Percentiles rank a stretch among this genome's conserved stretches.
Conservation (phyloP, 1,140 invertebrate genomes). For the Vollenhovia emeryi region DNA sequence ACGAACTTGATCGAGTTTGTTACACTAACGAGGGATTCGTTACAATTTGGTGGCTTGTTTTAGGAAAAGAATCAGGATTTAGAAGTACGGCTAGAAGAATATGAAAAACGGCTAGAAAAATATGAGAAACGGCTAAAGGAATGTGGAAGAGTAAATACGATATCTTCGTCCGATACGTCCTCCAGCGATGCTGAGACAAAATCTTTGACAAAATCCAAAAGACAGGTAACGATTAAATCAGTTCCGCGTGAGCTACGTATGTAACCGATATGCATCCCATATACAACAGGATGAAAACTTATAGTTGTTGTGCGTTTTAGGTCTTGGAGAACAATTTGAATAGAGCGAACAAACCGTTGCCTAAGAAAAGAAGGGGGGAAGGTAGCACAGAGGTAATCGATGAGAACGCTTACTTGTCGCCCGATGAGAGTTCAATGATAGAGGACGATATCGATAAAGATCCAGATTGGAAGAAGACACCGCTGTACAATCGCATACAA, state of each 20-base stretch:
- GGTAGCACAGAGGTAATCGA: not conserved
- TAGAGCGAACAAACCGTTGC: not conserved
- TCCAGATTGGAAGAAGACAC: constrained; percentile 90
- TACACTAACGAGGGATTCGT: constrained; percentile 15
- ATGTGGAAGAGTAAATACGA: constrained; percentile 75
- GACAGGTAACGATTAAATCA: constrained; percentile 63
- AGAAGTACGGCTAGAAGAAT: constrained; percentile 81
- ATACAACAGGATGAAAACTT: not conserved
- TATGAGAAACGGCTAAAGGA: constrained; percentile 81
- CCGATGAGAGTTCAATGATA: constrained; percentile 74
- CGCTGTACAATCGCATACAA: constrained; percentile 83
- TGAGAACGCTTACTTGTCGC: constrained; percentile 33
- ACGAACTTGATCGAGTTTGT: not conserved
- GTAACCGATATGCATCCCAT: too few relatives aligned
- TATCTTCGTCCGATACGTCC: not conserved
- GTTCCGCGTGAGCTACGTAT: too few relatives aligned
- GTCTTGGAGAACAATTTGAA: constrained; percentile 57
- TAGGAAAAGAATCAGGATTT: constrained; percentile 70
- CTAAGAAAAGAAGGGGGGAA: not conserved
- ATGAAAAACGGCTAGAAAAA: constrained; percentile 81
- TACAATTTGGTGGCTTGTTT: constrained; percentile 42
- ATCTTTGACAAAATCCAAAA: not conserved
- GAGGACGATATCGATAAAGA: constrained; percentile 86
- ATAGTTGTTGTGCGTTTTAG: constrained; percentile 28
- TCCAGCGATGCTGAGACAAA: not conserved